Percentiles rank a stretch among this genome's conserved stretches.
phyloP scores from a whole-genome alignment of 2,888 invertebrate species.

The Allygus modestus region DNA sequence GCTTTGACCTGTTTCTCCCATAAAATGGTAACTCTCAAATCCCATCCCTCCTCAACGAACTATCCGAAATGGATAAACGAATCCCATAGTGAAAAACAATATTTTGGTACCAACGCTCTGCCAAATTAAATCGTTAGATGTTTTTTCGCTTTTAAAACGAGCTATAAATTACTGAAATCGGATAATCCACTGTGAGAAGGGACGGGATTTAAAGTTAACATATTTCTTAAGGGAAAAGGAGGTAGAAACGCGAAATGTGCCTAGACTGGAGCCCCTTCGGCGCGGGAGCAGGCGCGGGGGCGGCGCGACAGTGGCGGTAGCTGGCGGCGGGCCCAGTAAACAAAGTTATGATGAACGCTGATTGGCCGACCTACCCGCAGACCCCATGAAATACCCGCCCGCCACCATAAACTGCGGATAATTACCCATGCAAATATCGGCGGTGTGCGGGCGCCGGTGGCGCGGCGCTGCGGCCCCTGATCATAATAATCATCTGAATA shows the following conservation, averaged over 20 bases:
- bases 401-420: slow-evolving; percentile 47
- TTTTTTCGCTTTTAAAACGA: too few relatives aligned
- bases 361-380: slow-evolving; percentile 57
- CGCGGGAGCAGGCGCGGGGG: background rate
- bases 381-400: slow-evolving; percentile 36
- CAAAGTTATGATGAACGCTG: slow-evolving; percentile 55
- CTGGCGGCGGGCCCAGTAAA: slow-evolving; percentile 44
- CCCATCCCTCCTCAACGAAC: too few relatives aligned
- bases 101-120: too few relatives aligned
- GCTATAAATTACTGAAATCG: too few relatives aligned
- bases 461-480: slow-evolving; percentile 3
- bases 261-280: too few relatives aligned
- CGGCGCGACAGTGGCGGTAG: slow-evolving; percentile 39
- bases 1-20: too few relatives aligned
- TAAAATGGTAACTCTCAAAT: too few relatives aligned
- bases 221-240: too few relatives aligned
- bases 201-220: background rate
- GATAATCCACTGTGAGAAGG: background rate
- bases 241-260: too few relatives aligned
- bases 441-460: slow-evolving; percentile 52
- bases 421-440: slow-evolving; percentile 51
- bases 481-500: slow-evolving; percentile 18
- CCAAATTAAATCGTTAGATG: too few relatives aligned
- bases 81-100: too few relatives aligned
- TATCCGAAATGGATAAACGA: too few relatives aligned